Evolutionary conservation across 1,140 invertebrate genomes (phyloP).

Genomic region (Listronotus bonariensis): DNA sequence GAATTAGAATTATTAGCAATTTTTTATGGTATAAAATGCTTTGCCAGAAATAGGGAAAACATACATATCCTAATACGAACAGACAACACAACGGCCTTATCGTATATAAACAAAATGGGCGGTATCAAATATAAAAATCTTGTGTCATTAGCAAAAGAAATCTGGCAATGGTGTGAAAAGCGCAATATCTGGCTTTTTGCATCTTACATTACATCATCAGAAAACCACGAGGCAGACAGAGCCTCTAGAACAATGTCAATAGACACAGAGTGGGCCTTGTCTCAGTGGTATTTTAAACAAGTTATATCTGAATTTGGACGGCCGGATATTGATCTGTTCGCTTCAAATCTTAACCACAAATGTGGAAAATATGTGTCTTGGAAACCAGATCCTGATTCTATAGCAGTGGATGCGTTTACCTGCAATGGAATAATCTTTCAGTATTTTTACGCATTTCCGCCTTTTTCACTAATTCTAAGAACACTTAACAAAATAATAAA

Average conservation of each 20-base stretch:
- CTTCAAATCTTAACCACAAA: background rate
- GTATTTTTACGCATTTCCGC: too few relatives aligned
- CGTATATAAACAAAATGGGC: conserved; percentile 53
- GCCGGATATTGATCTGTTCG: background rate
- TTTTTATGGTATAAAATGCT: conserved; percentile 50
- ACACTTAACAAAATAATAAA: too few relatives aligned
- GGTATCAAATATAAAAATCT: conserved; percentile 47
- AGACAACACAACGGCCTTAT: conserved; percentile 52
- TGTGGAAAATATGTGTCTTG: background rate
- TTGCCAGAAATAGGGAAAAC: conserved; percentile 43
- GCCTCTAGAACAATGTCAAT: conserved; percentile 31
- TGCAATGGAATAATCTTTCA: too few relatives aligned
- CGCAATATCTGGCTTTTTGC: conserved; percentile 49
- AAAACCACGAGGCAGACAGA: conserved; percentile 45
- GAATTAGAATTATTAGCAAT: conserved; percentile 50
- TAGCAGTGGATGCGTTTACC: background rate
- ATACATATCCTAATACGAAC: conserved; percentile 48
- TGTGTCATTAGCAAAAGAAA: conserved; percentile 39
- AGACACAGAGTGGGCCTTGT: conserved; percentile 14
- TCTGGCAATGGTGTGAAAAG: conserved; percentile 54
- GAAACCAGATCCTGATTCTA: background rate
- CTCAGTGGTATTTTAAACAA: background rate
- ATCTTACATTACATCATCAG: conserved; percentile 52
- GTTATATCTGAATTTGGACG: background rate
- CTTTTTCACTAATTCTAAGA: too few relatives aligned